Conservation (phyloP, 2,113 vertebrate genomes). For the Nansenia antarctica region DNA sequence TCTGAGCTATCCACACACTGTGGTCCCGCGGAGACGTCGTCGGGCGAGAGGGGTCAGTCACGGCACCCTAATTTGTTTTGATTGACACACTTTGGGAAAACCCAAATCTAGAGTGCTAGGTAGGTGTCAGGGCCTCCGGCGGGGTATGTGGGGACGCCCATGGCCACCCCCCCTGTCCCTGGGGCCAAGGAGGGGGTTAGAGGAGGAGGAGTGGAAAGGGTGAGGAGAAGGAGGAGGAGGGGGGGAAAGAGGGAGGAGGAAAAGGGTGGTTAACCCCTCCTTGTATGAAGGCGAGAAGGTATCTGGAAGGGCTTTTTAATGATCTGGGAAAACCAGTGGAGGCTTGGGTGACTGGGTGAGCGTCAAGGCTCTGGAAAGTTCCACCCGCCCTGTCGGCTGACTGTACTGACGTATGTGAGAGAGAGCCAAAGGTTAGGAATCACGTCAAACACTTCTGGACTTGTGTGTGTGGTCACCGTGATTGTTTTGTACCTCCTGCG, state of each 20-base stretch:
- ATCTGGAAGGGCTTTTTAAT: constrained; percentile 49
- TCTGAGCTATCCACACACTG: constrained; percentile 6
- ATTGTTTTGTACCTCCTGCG: constrained; percentile 42
- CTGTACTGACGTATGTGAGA: constrained; percentile 61
- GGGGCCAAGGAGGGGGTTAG: constrained; percentile 26
- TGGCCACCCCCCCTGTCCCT: constrained; percentile 41
- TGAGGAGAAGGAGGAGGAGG: constrained; percentile 32
- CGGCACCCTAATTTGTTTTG: constrained; percentile 29
- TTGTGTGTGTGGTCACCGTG: constrained; percentile 48
- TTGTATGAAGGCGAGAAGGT: constrained; percentile 49
- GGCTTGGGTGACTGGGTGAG: constrained; percentile 34
- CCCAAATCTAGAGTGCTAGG: constrained; percentile 50
- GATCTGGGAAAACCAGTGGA: constrained; percentile 57
- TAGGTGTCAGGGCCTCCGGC: constrained; percentile 48
- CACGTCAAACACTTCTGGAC: constrained; percentile 55
- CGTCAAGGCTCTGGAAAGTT: constrained; percentile 63
- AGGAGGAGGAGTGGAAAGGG: constrained; percentile 44
- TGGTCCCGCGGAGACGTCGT: constrained; percentile 29
- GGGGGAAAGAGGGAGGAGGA: neutral
- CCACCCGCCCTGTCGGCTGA: constrained; percentile 53
- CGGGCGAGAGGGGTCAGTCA: constrained; percentile 49
- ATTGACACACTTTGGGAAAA: constrained; percentile 67
- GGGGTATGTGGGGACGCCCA: constrained; percentile 43
- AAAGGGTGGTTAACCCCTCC: neutral
- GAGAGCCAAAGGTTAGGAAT: constrained; percentile 62